Percentiles rank a stretch among this genome's conserved stretches.
Conservation (phyloP, 2,888 invertebrate genomes). For the Platycheirus rosarum region DNA sequence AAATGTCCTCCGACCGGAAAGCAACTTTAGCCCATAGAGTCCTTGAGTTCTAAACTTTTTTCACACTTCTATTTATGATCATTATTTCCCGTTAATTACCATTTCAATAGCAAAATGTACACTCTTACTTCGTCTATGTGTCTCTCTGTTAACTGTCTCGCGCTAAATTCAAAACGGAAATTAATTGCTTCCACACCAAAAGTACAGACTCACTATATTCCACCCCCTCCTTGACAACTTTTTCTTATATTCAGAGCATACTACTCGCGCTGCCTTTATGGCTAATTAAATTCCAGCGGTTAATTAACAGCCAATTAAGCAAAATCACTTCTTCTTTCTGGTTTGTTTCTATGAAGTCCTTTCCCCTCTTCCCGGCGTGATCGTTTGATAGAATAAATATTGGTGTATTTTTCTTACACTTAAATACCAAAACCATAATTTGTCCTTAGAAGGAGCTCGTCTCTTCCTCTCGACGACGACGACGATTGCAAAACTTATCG, state of each 20-base stretch:
- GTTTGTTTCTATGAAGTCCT: constrained; percentile 28
- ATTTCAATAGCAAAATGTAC: constrained; percentile 52
- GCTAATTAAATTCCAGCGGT: constrained; percentile 72
- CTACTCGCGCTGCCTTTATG: constrained; percentile 36
- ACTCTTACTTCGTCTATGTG: background rate
- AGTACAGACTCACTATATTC: background rate
- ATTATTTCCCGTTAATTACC: constrained; percentile 60
- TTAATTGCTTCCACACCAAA: constrained; percentile 56
- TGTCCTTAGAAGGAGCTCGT: constrained; percentile 14
- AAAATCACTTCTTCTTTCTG: constrained; percentile 63
- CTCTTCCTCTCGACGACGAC: constrained; percentile 4
- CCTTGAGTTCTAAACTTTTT: background rate
- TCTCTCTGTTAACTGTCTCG: constrained; percentile 22
- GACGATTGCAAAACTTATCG: constrained; percentile 63
- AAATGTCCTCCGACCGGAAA: constrained; percentile 7
- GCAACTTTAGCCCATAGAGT: constrained; percentile 7
- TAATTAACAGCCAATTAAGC: constrained; percentile 73
- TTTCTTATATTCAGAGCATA: background rate
- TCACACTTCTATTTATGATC: constrained; percentile 38
- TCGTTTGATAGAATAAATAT: constrained; percentile 40
- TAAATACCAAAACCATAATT: constrained; percentile 44
- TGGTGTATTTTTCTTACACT: constrained; percentile 39
- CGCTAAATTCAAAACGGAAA: constrained; percentile 59
- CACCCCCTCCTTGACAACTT: background rate
- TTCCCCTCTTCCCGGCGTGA: background rate